These are phyloP conservation scores for Haliclona indistincta DNA, from an alignment of 37 sponge, comb jelly and placozoan genomes.

Conservation along the genomic window DNA sequence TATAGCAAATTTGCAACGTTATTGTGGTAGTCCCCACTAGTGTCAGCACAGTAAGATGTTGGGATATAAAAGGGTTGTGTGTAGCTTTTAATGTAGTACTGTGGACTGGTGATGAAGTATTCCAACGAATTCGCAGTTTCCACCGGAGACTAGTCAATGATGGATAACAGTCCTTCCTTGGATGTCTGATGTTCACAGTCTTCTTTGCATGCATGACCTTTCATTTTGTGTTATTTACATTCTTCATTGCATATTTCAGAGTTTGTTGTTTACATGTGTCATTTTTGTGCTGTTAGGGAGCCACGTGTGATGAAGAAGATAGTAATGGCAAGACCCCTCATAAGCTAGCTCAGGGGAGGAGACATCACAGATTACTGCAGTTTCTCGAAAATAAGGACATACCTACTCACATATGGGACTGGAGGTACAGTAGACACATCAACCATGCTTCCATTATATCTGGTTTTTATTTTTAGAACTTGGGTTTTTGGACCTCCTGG, in stretches of 20 bases:
- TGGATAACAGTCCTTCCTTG: constrained; percentile 74
- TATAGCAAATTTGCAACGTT: too few species aligned
- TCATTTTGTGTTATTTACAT: not conserved
- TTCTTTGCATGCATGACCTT: not conserved
- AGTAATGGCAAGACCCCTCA: constrained; percentile 69
- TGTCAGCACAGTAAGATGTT: not conserved
- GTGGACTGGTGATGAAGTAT: constrained; percentile 53
- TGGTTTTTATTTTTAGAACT: constrained; percentile 38
- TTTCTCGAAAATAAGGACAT: constrained; percentile 53
- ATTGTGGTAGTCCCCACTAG: not conserved
- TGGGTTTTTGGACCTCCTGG: constrained; percentile 84
- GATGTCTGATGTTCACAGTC: constrained; percentile 73
- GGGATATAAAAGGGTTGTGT: constrained; percentile 1
- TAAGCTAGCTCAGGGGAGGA: constrained; percentile 55
- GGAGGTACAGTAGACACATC: constrained; percentile 37
- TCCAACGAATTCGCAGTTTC: constrained; percentile 76
- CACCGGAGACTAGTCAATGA: constrained; percentile 73
- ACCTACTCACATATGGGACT: constrained; percentile 50
- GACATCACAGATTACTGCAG: constrained; percentile 60
- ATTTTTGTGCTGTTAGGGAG: constrained; percentile 33
- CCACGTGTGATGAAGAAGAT: constrained; percentile 35
- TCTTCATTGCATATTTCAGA: not conserved
- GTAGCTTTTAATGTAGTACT: not conserved
- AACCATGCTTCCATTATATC: not conserved
- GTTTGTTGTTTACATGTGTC: not conserved